Percentiles rank a stretch among this genome's conserved stretches.
Conservation (phyloP, 1,140 invertebrate genomes). For the Melanaphis sacchari region DNA sequence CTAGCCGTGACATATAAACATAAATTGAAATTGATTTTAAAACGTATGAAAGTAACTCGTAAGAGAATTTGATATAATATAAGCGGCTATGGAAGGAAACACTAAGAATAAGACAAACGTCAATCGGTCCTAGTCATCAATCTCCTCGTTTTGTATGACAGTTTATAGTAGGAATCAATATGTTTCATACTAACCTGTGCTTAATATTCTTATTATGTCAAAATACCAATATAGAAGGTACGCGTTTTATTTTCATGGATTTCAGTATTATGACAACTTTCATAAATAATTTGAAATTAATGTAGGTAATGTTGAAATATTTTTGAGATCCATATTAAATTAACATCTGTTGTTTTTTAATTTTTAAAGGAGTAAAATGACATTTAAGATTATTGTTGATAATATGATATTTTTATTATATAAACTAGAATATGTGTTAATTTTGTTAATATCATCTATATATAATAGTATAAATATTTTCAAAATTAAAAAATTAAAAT, state of each 20-base stretch:
- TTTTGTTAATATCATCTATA: no score
- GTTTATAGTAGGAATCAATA: constrained; percentile 20
- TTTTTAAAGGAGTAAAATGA: background rate
- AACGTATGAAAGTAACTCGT: background rate
- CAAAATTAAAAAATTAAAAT: background rate
- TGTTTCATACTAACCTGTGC: background rate
- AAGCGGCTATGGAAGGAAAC: background rate
- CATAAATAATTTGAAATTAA: constrained; percentile 18
- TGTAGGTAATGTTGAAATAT: background rate
- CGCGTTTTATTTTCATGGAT: background rate
- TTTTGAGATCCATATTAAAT: background rate
- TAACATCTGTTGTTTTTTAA: background rate
- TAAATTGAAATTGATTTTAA: constrained; percentile 17
- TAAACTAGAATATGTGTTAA: background rate
- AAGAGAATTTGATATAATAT: background rate
- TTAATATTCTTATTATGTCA: constrained; percentile 1
- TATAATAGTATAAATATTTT: no score
- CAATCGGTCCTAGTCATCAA: constrained; percentile 25
- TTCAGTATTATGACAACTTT: background rate
- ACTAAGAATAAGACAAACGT: constrained; percentile 35
- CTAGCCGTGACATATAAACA: background rate
- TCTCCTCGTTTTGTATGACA: background rate
- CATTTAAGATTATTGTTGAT: background rate
- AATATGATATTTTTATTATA: background rate
- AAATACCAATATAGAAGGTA: background rate